phyloP scores from a whole-genome alignment of 2,888 invertebrate genomes.

The Apodemia hepburni region DNA sequence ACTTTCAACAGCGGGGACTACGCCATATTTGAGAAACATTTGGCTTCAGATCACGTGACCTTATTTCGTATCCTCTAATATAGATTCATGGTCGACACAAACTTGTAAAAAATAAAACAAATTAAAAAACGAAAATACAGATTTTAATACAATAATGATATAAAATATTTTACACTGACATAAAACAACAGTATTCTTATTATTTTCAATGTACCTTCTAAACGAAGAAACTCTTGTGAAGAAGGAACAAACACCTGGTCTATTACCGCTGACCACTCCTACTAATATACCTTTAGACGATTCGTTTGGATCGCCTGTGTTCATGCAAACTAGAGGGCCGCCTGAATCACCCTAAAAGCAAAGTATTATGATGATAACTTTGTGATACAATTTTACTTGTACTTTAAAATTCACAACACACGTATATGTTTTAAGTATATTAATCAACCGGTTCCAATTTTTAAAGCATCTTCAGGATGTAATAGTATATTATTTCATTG shows the following conservation, averaged over 20 bases:
- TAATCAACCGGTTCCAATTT: too few relatives aligned
- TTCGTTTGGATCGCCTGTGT: constrained; percentile 43
- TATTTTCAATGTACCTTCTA: constrained; percentile 33
- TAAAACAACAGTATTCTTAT: constrained; percentile 21
- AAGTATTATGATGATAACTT: background rate
- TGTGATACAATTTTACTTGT: too few relatives aligned
- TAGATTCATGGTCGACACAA: too few relatives aligned
- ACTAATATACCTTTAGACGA: constrained; percentile 43
- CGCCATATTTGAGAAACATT: too few relatives aligned
- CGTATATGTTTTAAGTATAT: too few relatives aligned
- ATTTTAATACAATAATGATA: constrained; percentile 36
- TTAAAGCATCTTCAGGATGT: too few relatives aligned
- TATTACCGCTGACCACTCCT: constrained; percentile 40
- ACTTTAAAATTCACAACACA: too few relatives aligned
- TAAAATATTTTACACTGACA: constrained; percentile 19
- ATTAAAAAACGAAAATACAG: constrained; percentile 40
- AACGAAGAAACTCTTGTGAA: constrained; percentile 42
- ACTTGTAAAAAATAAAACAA: constrained; percentile 38
- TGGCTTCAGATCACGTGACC: too few relatives aligned
- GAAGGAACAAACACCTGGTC: constrained; percentile 30
- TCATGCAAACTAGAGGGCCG: constrained; percentile 51
- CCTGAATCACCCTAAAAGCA: constrained; percentile 57
- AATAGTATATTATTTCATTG: too few relatives aligned
- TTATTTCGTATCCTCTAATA: too few relatives aligned
- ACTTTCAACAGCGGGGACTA: too few relatives aligned